These are phyloP conservation scores for Collichthys lucidus DNA, from an alignment of 2,113 vertebrate species.

Conservation along the genomic window DNA sequence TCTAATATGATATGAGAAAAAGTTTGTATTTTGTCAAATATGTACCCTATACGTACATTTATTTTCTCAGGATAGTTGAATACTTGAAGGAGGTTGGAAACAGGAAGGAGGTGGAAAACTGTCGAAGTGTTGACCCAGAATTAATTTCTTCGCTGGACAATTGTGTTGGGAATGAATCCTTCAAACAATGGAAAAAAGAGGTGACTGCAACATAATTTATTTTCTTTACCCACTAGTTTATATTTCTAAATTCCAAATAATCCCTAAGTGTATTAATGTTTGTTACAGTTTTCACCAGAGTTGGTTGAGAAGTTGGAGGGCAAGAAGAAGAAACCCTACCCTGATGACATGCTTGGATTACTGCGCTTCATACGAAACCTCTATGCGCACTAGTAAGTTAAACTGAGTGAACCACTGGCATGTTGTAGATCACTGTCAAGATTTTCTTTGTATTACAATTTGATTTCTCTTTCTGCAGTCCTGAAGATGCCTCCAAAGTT, in stretches of 20 bases:
- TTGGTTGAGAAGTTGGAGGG: conserved; percentile 56
- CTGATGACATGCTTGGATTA: conserved; percentile 57
- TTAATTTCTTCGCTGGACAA: conserved; percentile 37
- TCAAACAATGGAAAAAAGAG: conserved; percentile 71
- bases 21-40: no score
- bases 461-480: conserved; percentile 33
- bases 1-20: background rate
- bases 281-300: conserved; percentile 56
- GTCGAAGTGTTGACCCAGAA: background rate
- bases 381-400: conserved; percentile 68
- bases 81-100: conserved; percentile 67
- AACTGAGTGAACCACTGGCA: background rate
- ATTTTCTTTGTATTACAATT: background rate
- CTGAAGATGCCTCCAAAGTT: conserved; percentile 25
- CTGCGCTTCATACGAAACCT: conserved; percentile 73
- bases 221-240: background rate
- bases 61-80: conserved; percentile 58
- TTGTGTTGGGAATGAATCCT: conserved; percentile 29
- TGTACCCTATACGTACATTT: no score
- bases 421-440: background rate
- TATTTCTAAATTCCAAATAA: accelerated
- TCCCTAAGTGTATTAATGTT: background rate
- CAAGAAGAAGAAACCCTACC: conserved; percentile 42
- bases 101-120: conserved; percentile 35
- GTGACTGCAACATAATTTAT: conserved; percentile 39